Percentiles rank a stretch among this genome's conserved stretches.
phyloP scores from a whole-genome alignment of 2,113 vertebrate genomes.

The Tylochromis polylepis region DNA sequence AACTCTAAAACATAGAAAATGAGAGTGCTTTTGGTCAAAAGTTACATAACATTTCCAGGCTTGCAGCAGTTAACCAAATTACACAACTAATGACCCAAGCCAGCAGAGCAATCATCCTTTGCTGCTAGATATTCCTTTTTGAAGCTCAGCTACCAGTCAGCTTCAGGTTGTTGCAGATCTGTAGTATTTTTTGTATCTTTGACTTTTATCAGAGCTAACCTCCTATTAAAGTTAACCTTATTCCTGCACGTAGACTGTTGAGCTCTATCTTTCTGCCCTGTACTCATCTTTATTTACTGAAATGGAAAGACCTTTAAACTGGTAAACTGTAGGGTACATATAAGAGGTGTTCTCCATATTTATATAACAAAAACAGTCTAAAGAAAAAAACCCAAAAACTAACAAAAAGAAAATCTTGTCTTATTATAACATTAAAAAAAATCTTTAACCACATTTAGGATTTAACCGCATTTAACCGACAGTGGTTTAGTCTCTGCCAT shows the following conservation, averaged over 20 bases:
- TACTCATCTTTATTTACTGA: conserved; percentile 8
- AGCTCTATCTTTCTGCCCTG: conserved; percentile 8
- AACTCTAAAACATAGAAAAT: neutral
- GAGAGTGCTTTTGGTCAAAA: neutral
- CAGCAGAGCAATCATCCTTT: conserved; percentile 2
- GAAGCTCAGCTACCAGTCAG: conserved; percentile 33
- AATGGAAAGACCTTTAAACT: neutral
- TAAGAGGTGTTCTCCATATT: neutral
- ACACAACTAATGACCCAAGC: conserved; percentile 24
- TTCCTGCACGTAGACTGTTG: neutral
- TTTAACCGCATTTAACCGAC: neutral
- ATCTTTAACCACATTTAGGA: neutral
- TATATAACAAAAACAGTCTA: neutral
- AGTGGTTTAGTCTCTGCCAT: neutral
- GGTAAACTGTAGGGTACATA: neutral
- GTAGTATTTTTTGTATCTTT: neutral
- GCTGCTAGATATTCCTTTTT: conserved; percentile 24
- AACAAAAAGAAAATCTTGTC: neutral
- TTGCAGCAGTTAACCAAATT: conserved; percentile 26
- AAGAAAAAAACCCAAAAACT: neutral
- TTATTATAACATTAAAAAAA: neutral
- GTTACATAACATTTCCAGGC: conserved; percentile 1
- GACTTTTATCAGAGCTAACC: conserved; percentile 37
- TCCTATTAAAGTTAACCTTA: neutral
- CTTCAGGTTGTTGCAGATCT: conserved; percentile 12